Evolutionary conservation across 2,888 invertebrate species (phyloP), one percentile per base, ranked within the genome.

Genomic region (Drosophila yooni): DNA sequence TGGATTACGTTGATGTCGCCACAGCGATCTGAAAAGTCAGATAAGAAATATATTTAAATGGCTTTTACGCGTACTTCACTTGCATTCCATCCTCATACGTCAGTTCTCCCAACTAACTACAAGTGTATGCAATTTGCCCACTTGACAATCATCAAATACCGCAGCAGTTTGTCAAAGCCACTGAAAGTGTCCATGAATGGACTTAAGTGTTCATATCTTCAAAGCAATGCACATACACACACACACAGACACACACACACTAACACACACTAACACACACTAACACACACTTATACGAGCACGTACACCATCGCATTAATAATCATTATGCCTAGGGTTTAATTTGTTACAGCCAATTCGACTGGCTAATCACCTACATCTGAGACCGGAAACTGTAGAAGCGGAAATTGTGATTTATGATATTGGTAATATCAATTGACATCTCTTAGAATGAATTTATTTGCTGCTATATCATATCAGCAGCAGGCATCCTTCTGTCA

Each of bases 131-230:
- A 82, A 84, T 78, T 82, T 84, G 73, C 65, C 71, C 77, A 79
- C 81, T 82, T 78, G 74, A 65, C 79, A 76, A 74, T 74, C 82
- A 79, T 48, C 60, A 70, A 75, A 74, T 65, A 70, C 71, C 70
- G 71, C 71, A 73, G 74, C 78, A 71, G 80, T 82, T 73, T 80
- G 81, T 80, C 82, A 83, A 70, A 73, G 70, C 74, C 70, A 70
- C 77, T 65, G 61, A 82, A 84, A 81, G 81, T 87, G 83, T 87
- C 80, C 76, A 75, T 75, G 79, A 75, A 76, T 85, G 82, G 79
- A 82, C 84, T 76, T 79, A 84, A 88, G 83, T 82, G 85, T 77
- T 88, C 81, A 79, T 85, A 82, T 84, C 84, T 84, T 72, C 54
- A 48, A 38, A 25, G n/a, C n/a, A 57, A 56, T 38, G 21, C 25